These are phyloP conservation scores for Psilopogon haemacephalus DNA, from an alignment of 2,113 vertebrate genomes.

Conservation along the genomic window DNA sequence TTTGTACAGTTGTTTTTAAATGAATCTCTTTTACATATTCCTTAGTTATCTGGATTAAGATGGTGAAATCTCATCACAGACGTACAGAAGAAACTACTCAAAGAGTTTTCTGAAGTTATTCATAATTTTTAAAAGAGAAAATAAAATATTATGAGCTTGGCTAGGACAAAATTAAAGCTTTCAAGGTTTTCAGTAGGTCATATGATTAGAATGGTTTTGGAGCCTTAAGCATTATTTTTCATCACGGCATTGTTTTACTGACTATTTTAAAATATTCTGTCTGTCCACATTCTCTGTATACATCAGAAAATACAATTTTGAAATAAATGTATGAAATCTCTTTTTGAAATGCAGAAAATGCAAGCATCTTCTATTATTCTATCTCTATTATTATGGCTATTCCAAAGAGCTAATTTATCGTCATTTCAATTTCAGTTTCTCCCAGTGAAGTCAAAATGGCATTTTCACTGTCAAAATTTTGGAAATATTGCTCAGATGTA, in stretches of 20 bases:
- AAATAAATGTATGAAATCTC: not conserved
- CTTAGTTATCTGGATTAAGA: not conserved
- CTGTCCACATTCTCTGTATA: not conserved
- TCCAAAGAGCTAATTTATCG: not conserved
- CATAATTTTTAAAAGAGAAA: not conserved
- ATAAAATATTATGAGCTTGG: not conserved
- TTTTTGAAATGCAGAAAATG: not conserved
- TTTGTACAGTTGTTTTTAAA: not conserved
- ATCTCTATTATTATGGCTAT: not conserved
- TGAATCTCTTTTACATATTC: not conserved
- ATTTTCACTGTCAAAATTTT: not conserved
- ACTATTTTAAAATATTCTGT: not conserved
- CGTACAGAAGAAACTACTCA: not conserved
- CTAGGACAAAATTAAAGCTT: not conserved
- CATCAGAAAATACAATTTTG: not conserved
- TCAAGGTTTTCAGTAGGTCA: not conserved
- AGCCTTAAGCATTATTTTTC: not conserved
- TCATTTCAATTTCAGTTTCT: not conserved
- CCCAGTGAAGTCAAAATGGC: not conserved
- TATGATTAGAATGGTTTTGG: not conserved
- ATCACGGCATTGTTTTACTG: not conserved
- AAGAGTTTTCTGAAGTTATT: not conserved
- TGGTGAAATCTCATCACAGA: not conserved
- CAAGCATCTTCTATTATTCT: not conserved
- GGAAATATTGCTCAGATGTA: not conserved